These are phyloP conservation scores for Nemoura dubitans DNA, from an alignment of 2,888 invertebrate species.

Conservation along the genomic window DNA sequence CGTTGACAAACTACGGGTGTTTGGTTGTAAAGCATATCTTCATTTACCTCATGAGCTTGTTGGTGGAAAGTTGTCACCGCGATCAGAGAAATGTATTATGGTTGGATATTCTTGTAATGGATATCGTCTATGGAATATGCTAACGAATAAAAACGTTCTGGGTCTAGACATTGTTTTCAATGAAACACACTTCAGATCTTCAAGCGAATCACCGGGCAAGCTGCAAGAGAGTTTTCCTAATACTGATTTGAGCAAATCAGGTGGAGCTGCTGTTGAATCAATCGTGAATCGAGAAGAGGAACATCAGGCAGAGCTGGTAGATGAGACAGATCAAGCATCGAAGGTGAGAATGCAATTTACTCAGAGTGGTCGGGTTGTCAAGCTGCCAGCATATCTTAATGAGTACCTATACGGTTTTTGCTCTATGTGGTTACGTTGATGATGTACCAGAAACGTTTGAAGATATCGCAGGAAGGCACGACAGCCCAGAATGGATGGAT, in stretches of 20 bases:
- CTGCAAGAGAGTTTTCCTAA: background rate
- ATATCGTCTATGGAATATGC: conserved; percentile 27
- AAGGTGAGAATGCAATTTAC: background rate
- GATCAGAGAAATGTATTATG: conserved; percentile 25
- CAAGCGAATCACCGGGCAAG: background rate
- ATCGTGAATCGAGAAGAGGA: no score
- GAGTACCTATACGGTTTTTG: background rate
- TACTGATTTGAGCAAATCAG: background rate
- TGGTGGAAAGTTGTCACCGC: conserved; percentile 17
- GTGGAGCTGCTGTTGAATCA: background rate
- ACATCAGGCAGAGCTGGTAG: background rate
- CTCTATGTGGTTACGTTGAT: background rate
- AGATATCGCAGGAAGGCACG: background rate
- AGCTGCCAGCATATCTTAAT: background rate
- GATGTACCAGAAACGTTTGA: conserved; percentile 14
- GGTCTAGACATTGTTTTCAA: background rate
- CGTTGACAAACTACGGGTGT: conserved; percentile 29
- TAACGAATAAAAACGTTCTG: background rate
- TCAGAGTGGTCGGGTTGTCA: no score
- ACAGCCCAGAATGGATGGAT: no score
- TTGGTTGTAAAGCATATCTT: conserved; percentile 22
- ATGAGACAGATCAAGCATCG: background rate
- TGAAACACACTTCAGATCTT: conserved; percentile 16
- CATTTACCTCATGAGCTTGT: conserved; percentile 17
- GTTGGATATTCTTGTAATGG: conserved; percentile 33